Evolutionary conservation across 2,888 invertebrate species (phyloP), one percentile per base, ranked within the genome.

Genomic region (Drosophila kanekoi): DNA sequence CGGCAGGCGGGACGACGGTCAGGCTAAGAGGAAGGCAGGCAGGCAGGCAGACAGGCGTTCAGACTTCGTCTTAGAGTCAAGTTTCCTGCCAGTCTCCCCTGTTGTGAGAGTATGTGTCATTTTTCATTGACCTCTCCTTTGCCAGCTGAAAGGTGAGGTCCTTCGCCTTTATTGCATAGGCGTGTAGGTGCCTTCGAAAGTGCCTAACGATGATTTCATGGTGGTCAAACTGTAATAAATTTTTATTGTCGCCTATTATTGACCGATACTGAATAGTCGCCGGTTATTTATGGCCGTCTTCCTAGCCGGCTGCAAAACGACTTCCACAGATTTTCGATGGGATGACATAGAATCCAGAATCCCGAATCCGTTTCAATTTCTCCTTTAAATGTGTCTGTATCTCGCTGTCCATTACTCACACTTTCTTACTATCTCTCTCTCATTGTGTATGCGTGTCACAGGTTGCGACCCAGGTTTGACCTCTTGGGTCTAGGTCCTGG

Each of bases 201-300:
- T 72, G 77, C 69, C 84, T 90, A 89, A 91, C 91, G 87, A 90
- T 88, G 88, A 91, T 91, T 92, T 92, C 91, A 92, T 92, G 91
- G 91, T 92, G 91, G 92, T 92, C 92, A 91, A 81, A 82, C 58
- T 79, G 82, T 78, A 88, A 90, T 91, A 88, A 87, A 87, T 85
- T 89, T 88, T 85, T 89, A 91, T 88, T 87, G 74, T 84, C 69
- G 45, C 67, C 81, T 74, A 86, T 89, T 90, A 89, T 81, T 79
- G 86, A 77, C 68, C 76, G 77, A 84, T 73, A 72, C 75, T 69
- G 80, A 52, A 72, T 52, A 62, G 58, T 52, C 69, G 59, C n/a
- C 59, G 70, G 63, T 58, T 87, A 90, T 90, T 86, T 89, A 90
- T 85, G 85, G 54, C 62, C 72, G 14, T 45, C 64, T 28, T 53